Conservation (phyloP, 2,797 vertebrate genomes). For the Lagothrix lagotricha region DNA sequence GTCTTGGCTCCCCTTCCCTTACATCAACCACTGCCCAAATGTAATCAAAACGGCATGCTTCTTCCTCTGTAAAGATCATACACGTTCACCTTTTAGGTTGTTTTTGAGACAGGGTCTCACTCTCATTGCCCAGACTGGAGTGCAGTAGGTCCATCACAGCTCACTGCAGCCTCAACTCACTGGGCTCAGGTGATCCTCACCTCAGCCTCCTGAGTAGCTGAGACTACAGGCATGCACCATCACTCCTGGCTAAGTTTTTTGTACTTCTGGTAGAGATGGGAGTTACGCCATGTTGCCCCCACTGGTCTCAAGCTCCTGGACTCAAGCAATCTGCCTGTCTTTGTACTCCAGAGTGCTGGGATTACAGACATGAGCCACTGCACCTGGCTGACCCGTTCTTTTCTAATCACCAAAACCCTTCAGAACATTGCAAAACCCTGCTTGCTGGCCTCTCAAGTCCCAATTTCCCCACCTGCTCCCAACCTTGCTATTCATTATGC, state of each 20-base stretch:
- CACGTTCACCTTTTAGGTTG: neutral
- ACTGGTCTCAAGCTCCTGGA: neutral
- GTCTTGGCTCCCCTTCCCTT: neutral
- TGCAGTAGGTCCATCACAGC: neutral
- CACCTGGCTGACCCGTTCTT: neutral
- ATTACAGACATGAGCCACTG: neutral
- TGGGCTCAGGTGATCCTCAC: neutral
- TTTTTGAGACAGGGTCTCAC: neutral
- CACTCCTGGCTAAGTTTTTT: neutral
- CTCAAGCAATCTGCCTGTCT: neutral
- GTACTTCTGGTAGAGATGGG: neutral
- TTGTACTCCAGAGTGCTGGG: neutral
- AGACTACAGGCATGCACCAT: neutral
- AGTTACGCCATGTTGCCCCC: neutral
- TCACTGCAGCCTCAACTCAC: neutral
- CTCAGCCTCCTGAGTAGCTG: neutral
- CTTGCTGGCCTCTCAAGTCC: constrained; percentile 7
- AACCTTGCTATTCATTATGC: neutral
- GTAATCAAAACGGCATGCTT: neutral
- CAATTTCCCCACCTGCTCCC: neutral
- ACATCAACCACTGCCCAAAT: neutral
- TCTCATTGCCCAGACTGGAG: neutral
- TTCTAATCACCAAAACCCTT: neutral
- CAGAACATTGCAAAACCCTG: neutral
- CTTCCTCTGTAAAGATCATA: neutral